These are phyloP conservation scores for Chrysolina haemoptera DNA, from an alignment of 2,888 invertebrate species.

Conservation along the genomic window DNA sequence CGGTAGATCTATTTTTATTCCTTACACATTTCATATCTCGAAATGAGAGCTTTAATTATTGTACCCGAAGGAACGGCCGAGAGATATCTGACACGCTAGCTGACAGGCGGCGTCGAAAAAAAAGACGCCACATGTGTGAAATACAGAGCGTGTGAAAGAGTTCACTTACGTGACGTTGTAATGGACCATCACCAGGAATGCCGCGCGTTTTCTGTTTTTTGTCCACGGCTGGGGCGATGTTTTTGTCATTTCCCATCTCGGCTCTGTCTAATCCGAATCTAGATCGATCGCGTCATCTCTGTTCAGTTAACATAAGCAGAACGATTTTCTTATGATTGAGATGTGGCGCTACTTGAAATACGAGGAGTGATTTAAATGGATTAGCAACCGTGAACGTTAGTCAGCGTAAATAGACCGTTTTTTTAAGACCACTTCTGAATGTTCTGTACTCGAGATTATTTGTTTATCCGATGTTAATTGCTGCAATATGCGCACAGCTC, in stretches of 20 bases:
- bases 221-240: conserved; percentile 31
- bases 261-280: conserved; percentile 3
- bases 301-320: conserved; percentile 23
- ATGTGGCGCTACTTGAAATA: conserved; percentile 35
- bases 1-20: conserved; percentile 50
- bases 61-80: conserved; percentile 54
- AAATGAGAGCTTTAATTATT: conserved; percentile 56
- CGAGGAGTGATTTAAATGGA: conserved; percentile 47
- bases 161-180: conserved; percentile 56
- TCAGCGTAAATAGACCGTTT: conserved; percentile 45
- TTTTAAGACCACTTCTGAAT: conserved; percentile 45
- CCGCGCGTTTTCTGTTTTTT: conserved; percentile 51
- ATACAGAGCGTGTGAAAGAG: conserved; percentile 61
- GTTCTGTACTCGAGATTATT: conserved; percentile 39
- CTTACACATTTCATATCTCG: conserved; percentile 48
- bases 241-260: conserved; percentile 19
- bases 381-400: conserved; percentile 47
- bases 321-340: conserved; percentile 25
- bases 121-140: conserved; percentile 60
- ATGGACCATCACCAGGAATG: conserved; percentile 54
- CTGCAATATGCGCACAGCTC: conserved; percentile 37
- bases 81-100: conserved; percentile 57
- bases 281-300: conserved; percentile 22
- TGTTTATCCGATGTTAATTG: conserved; percentile 55
- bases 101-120: conserved; percentile 56